Evolutionary conservation across 2,888 invertebrate species (phyloP), one percentile per base, ranked within the genome.

Genomic region (Drosophila austrosaltans): DNA sequence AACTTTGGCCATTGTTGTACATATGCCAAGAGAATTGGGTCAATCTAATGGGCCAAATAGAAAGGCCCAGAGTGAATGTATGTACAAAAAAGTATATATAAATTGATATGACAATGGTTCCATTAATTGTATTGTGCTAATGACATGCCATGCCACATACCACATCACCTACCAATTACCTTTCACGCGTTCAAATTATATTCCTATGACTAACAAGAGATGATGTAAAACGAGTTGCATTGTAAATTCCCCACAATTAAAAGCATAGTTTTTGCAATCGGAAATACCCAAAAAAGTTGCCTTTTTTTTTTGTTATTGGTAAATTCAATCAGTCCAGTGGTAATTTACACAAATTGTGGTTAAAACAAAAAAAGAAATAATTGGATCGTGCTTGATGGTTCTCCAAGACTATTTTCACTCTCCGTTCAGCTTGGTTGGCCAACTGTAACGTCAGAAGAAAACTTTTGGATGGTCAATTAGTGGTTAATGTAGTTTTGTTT

Each of bases 391-490:
- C 16, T 22, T 30, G 30, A 5, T 44, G 44, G 20, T 16, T 44
- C 20, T 44, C 44, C 22, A 48, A 48, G 62, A 57, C 16, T 39
- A 44, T 61, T 67, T 62, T 61, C 66, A 69, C 76, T 70, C 20
- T 7, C 28, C 20, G 81, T 76, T 75, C 56, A 8, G 76, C 84
- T 83, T 83, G 83, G 78, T 63, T 63, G 76, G 56, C 53, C 82
- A 81, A 75, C 76, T 81, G 70, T 62, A 48, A 73, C 73, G 62
- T 58, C 56, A 62, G 58, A 71, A 53, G 28, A 64, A 28, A 48
- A 20, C 59, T 70, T 61, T 76, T 59, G 16, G 63, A 10, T 54
- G 71, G 62, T 57, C 70, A 80, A 85, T 85, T 71, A 85, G 70
- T 32, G 6, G 32, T 8, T 40, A 48, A n/a, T 12, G 12, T 39